Conservation (phyloP, 2,113 vertebrate genomes). For the Rana temporaria region DNA sequence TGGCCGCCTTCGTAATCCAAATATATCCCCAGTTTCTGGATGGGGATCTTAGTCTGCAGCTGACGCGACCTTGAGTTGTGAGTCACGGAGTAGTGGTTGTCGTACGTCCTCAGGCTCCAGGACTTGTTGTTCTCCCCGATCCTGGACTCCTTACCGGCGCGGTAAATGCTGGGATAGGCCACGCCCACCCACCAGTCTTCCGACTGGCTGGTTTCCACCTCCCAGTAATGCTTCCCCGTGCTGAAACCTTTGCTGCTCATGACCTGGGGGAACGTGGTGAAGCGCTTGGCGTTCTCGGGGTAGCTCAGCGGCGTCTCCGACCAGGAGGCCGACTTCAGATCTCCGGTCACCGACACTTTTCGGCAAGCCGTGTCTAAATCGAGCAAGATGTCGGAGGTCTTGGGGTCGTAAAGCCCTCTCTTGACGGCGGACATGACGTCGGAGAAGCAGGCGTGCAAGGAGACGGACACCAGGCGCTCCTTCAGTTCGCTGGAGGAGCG, state of each 20-base stretch:
- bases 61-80: background rate
- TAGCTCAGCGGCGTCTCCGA: background rate
- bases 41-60: background rate
- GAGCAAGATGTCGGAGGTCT: background rate
- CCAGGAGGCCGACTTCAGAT: background rate
- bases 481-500: background rate
- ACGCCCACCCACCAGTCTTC: background rate
- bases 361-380: background rate
- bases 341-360: background rate
- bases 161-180: background rate
- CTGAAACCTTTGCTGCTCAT: background rate
- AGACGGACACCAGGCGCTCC: background rate
- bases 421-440: background rate
- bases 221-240: background rate
- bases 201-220: background rate
- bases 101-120: background rate
- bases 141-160: background rate
- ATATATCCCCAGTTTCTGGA: background rate
- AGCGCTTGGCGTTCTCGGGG: background rate
- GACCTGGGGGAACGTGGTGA: background rate
- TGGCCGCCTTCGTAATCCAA: background rate
- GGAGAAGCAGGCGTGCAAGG: background rate
- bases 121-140: background rate
- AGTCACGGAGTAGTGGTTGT: background rate
- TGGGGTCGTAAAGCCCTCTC: background rate